These are phyloP conservation scores for Eupithecia centaureata DNA, from an alignment of 2,888 invertebrate species.

Conservation along the genomic window DNA sequence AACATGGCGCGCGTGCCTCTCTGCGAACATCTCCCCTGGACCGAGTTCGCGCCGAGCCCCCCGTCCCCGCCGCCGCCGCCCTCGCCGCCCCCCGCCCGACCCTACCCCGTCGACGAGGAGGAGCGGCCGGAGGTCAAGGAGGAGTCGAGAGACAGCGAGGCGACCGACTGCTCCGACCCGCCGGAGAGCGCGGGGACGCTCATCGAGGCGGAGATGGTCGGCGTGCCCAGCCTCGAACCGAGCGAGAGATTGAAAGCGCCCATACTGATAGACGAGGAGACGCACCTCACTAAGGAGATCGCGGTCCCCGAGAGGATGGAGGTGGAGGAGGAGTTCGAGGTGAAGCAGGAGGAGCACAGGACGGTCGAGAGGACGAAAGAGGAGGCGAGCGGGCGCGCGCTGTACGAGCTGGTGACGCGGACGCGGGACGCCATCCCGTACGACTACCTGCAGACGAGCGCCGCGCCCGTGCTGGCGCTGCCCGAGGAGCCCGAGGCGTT, in stretches of 20 bases:
- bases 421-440: conserved; percentile 56
- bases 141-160: conserved; percentile 23
- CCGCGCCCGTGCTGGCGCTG: conserved; percentile 60
- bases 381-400: conserved; percentile 56
- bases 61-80: conserved; percentile 68
- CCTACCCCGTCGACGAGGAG: conserved; percentile 61
- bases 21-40: conserved; percentile 66
- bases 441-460: conserved; percentile 55
- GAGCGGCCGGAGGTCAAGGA: conserved; percentile 9
- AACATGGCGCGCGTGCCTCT: conserved; percentile 69
- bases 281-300: conserved; percentile 44
- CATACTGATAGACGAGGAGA: conserved; percentile 60
- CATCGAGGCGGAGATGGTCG: conserved; percentile 49
- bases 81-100: conserved; percentile 64
- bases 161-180: conserved; percentile 22
- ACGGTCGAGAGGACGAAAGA: conserved; percentile 76
- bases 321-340: conserved; percentile 47
- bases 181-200: conserved; percentile 27
- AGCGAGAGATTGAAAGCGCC: conserved; percentile 72
- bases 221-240: conserved; percentile 57
- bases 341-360: conserved; percentile 62
- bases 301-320: conserved; percentile 39
- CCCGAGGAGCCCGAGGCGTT: conserved; percentile 47
- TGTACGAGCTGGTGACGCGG: conserved; percentile 55
- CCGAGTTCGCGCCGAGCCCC: conserved; percentile 71